Percentiles rank a stretch among this genome's conserved stretches.
These are phyloP conservation scores for Mimachlamys varia DNA, from an alignment of 2,888 invertebrate species.

Conservation along the genomic window DNA sequence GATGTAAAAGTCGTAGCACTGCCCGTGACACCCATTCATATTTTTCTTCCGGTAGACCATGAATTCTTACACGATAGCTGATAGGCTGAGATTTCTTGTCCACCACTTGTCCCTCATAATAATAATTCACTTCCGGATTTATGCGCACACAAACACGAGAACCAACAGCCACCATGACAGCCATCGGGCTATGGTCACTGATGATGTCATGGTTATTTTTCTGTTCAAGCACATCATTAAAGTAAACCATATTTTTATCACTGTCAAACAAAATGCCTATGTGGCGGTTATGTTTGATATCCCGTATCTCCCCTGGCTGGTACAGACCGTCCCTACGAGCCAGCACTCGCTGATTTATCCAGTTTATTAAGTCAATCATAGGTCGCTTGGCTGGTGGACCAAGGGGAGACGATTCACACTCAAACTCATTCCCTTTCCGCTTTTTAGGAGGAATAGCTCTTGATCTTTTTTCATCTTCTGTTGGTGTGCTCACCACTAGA, in stretches of 20 bases:
- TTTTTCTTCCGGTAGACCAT: constrained; percentile 52
- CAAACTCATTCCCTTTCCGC: constrained; percentile 85
- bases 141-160: constrained; percentile 89
- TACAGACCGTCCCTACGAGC: constrained; percentile 93
- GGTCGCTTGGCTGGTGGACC: constrained; percentile 62
- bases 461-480: constrained; percentile 60
- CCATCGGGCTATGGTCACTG: constrained; percentile 94
- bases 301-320: constrained; percentile 91
- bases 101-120: constrained; percentile 92
- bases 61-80: constrained; percentile 86
- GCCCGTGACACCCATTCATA: constrained; percentile 90
- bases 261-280: constrained; percentile 93
- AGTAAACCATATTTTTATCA: constrained; percentile 87
- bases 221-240: constrained; percentile 87
- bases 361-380: constrained; percentile 92
- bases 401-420: constrained; percentile 56
- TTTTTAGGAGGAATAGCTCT: constrained; percentile 94
- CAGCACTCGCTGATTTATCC: constrained; percentile 95
- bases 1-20: constrained; percentile 93
- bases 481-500: constrained; percentile 44
- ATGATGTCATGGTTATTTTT: constrained; percentile 93
- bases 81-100: constrained; percentile 87
- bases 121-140: constrained; percentile 86
- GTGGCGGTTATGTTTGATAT: constrained; percentile 83
- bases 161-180: constrained; percentile 89